Evolutionary conservation across 92 coral and sea anemone genomes (phyloP).

Genomic region (Porites divaricata): DNA sequence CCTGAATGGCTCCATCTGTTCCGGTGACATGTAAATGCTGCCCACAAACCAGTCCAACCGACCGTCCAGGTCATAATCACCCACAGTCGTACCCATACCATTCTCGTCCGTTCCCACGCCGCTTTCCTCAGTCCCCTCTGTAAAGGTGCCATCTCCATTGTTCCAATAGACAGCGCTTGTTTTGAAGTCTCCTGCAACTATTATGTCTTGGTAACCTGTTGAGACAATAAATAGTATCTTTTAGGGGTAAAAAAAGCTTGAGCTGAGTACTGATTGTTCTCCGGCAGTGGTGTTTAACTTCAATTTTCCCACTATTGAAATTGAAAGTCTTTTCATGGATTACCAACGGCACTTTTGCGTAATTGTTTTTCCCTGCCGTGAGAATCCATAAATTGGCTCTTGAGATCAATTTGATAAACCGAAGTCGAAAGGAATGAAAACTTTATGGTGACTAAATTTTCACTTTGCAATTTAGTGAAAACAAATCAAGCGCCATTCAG

Average conservation of each 20-base stretch:
- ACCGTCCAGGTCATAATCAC: slow-evolving; percentile 93
- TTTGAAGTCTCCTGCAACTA: slow-evolving; percentile 87
- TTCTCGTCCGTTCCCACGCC: slow-evolving; percentile 95
- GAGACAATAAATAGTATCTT: not conserved
- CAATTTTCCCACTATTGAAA: no score
- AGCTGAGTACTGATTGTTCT: no score
- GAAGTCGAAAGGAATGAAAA: no score
- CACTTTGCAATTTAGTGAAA: no score
- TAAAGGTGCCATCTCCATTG: slow-evolving; percentile 94
- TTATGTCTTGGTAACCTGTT: slow-evolving; percentile 81
- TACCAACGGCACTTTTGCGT: no score
- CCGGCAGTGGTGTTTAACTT: no score
- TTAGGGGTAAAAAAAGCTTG: not conserved
- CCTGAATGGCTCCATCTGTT: slow-evolving; percentile 92
- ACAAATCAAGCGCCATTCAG: no score
- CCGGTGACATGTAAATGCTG: slow-evolving; percentile 88
- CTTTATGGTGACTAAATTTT: no score
- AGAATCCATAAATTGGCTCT: no score
- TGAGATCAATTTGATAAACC: no score
- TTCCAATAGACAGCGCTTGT: slow-evolving; percentile 97
- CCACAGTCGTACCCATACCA: slow-evolving; percentile 98
- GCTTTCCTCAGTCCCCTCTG: slow-evolving; percentile 76
- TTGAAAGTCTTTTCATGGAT: no score
- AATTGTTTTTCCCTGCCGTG: no score
- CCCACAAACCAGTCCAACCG: slow-evolving; percentile 96